Percentiles rank a stretch among this genome's conserved stretches.
Conservation (phyloP, 2,113 vertebrate genomes). For the Brienomyrus brachyistius region DNA sequence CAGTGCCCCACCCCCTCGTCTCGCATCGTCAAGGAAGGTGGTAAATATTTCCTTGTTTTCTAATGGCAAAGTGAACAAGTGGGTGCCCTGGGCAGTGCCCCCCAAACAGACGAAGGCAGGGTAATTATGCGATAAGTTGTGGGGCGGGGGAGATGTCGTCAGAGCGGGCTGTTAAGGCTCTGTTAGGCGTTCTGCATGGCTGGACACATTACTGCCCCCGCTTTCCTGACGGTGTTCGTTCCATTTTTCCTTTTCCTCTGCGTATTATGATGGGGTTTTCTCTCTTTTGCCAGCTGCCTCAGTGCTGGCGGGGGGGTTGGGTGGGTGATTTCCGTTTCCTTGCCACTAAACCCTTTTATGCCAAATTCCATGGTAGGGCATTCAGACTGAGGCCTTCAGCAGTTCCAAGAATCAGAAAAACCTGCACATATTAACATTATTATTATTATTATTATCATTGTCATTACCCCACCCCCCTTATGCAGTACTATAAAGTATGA, state of each 20-base stretch:
- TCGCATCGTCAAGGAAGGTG: slow-evolving; percentile 29
- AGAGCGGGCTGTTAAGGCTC: slow-evolving; percentile 9
- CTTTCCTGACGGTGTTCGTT: background rate
- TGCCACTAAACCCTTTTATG: background rate
- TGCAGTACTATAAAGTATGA: background rate
- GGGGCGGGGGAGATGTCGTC: slow-evolving; percentile 20
- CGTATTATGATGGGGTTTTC: background rate
- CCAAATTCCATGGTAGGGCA: background rate
- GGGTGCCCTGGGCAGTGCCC: slow-evolving; percentile 6
- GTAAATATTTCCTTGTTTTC: slow-evolving; percentile 37
- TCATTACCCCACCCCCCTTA: background rate
- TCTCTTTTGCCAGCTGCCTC: background rate
- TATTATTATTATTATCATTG: background rate
- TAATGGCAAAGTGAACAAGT: slow-evolving; percentile 29
- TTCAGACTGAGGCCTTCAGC: background rate
- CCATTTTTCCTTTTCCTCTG: background rate
- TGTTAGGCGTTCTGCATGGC: slow-evolving; percentile 20
- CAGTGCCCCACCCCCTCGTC: slow-evolving; percentile 22
- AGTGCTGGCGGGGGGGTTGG: background rate
- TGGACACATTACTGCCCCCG: slow-evolving; percentile 17
- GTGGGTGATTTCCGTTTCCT: too few species aligned
- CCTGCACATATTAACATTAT: background rate
- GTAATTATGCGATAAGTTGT: slow-evolving; percentile 34
- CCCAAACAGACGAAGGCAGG: background rate
- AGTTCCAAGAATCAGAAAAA: too few species aligned